phyloP scores from a whole-genome alignment of 23 tunicate genomes.

The Halocynthia aurantium region DNA sequence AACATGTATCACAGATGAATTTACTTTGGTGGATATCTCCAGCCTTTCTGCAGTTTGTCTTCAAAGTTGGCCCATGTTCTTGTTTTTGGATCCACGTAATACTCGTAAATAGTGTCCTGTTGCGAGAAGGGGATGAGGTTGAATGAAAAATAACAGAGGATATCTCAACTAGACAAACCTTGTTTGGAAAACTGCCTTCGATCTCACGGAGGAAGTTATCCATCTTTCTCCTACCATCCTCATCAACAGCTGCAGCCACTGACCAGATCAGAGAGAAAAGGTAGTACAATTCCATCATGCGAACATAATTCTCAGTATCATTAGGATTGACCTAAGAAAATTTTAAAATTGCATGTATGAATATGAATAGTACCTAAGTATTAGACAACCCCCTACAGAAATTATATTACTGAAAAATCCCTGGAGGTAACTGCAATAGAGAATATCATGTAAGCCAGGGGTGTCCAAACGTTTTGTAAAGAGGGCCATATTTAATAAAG shows the following conservation, averaged over 20 bases:
- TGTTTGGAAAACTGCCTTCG: slow-evolving; percentile 95
- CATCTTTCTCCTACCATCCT: slow-evolving; percentile 78
- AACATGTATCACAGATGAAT: neutral
- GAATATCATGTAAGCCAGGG: no score
- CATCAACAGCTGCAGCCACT: slow-evolving; percentile 88
- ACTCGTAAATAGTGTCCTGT: slow-evolving; percentile 91
- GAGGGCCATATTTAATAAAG: no score
- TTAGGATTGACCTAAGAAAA: slow-evolving; percentile 55
- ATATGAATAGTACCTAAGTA: no score
- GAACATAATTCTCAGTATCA: slow-evolving; percentile 69
- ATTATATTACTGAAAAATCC: no score
- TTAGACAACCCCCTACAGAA: no score
- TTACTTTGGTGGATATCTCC: slow-evolving; percentile 93
- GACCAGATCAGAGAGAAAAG: slow-evolving; percentile 95
- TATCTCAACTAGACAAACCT: slow-evolving; percentile 20
- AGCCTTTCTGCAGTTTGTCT: slow-evolving; percentile 87
- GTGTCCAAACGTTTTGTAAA: no score
- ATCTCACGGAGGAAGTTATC: slow-evolving; percentile 93
- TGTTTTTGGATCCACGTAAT: slow-evolving; percentile 83
- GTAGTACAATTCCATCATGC: slow-evolving; percentile 89
- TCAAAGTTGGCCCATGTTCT: slow-evolving; percentile 87
- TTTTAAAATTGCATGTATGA: neutral
- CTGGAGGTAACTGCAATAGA: no score
- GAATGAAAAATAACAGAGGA: neutral
- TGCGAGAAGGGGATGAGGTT: neutral